These are phyloP conservation scores for Gallinago solitaria DNA, from an alignment of 2,797 vertebrate species.

Conservation along the genomic window DNA sequence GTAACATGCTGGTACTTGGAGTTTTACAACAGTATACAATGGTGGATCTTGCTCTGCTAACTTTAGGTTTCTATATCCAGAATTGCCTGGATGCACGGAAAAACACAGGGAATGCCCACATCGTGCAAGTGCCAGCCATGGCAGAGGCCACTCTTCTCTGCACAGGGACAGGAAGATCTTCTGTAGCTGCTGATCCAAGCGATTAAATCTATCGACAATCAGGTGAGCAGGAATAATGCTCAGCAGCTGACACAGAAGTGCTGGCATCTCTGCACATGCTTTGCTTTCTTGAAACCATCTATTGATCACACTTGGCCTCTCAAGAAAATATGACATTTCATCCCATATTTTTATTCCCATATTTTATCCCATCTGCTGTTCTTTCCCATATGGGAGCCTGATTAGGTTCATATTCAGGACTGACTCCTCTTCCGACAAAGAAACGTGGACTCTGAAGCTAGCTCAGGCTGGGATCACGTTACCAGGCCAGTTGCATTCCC, in stretches of 20 bases:
- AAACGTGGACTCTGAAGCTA: neutral
- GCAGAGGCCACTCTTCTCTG: accelerated
- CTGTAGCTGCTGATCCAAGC: neutral
- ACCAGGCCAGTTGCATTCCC: conserved; percentile 59
- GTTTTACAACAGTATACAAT: neutral
- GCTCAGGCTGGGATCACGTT: neutral
- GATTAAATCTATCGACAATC: neutral
- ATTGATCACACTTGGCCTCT: neutral
- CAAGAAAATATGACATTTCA: neutral
- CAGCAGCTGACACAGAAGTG: neutral
- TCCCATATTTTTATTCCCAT: neutral
- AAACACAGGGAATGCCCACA: neutral
- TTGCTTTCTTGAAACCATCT: neutral
- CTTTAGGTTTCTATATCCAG: neutral
- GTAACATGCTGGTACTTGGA: neutral
- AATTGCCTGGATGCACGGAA: neutral
- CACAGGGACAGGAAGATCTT: neutral
- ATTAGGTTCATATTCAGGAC: neutral
- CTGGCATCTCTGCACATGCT: neutral
- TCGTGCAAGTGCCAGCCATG: neutral
- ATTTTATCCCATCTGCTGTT: neutral
- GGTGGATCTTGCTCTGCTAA: neutral
- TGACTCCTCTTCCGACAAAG: neutral
- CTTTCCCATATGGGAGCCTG: neutral
- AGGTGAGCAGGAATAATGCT: neutral